Evolutionary conservation across 1,140 invertebrate species (phyloP), one percentile per base, ranked within the genome.

Genomic region (Drosophila yakuba): DNA sequence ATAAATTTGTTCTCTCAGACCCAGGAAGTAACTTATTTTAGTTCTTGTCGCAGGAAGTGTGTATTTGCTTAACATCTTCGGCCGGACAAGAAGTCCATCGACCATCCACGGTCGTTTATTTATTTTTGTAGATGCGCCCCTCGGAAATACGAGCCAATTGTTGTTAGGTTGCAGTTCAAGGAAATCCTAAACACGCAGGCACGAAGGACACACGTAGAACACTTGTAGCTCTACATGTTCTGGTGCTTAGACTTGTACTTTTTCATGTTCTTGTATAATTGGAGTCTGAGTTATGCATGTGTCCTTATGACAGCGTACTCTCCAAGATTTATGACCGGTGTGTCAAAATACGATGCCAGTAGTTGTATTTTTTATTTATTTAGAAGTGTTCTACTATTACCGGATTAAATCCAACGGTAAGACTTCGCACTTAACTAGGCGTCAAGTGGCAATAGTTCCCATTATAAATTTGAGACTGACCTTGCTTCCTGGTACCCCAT

Each of bases 141-240:
- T n/a, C 4, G 62, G 90, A 88, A 91, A 91, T 88, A 51, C 56
- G 90, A 91, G 75, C 69, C 73, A 55, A 63, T 91, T 90, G 86
- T 90, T 91, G 82, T 89, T 89, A 68, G 78, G 84, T 89, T 80
- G 84, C 84, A 89, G 83, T 88, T 88, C 84, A 84, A 74, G 44
- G 78, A 74, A 90, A 88, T 78, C 71, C 54, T 71, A 64, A 64
- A 58, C 66, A 45, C 32, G 23, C 44, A 47, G 17, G 61, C 8
- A 36, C 48, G 60, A 67, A 60, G 47, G 64, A 62, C 52, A 48
- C 52, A 48, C 62, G 38, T 39, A 52, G 55, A 41, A 54, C 80
- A 83, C 75, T 80, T 81, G 78, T 76, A 75, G 55, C 35, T 20
- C 8, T 56, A 14, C 43, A 36, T 69, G 54, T 60, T 41, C 50